Evolutionary conservation across 2,113 vertebrate species (phyloP), one percentile per base, ranked within the genome.

Genomic region (Carassius carassius): DNA sequence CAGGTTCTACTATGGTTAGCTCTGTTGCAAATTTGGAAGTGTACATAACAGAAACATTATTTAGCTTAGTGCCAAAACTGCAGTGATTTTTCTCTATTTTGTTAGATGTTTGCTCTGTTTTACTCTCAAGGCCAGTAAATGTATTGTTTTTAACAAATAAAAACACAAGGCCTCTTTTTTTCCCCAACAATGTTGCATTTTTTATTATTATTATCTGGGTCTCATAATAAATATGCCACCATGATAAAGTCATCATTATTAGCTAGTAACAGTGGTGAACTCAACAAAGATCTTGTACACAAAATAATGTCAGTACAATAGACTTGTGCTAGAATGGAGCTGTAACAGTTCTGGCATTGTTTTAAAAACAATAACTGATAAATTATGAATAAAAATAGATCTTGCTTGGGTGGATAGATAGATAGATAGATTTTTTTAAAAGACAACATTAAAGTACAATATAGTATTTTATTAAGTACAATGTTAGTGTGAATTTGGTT

Each of bases 51-150:
- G 78, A 82, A 83, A 63, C 75, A 92, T 94, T 95, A 90, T 94
- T 92, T 93, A 96, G 94, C 81, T 69, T 95, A 95, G 94, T 96
- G 95, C 95, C 95, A 96, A 96, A 95, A 88, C 87, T 88, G 85
- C 86, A 89, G 91, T 89, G 63, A 90, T 78, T 56, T 54, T 78
- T 83, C 5, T 82, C 21, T 85, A 32, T 93, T 94, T 89, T 95
- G 88, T 95, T 91, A 87, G 83, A 92, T 94, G 93, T 95, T 90
- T 95, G 95, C 93, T 91, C 95, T 83, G 78, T 88, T 84, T 92
- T 91, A 92, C 81, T 76, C 60, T 79, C 86, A 95, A 91, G 88
- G 87, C 85, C 91, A 97, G 95, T 96, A 96, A 96, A 96, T 90
- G 89, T 76, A 51, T 90, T 94, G 92, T 97, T 97, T 96, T 92